A percentile compares a stretch with the other conserved stretches of the same genome.
Evolutionary conservation across 2,888 invertebrate genomes (phyloP).

Genomic region (Parnassius smintheus): DNA sequence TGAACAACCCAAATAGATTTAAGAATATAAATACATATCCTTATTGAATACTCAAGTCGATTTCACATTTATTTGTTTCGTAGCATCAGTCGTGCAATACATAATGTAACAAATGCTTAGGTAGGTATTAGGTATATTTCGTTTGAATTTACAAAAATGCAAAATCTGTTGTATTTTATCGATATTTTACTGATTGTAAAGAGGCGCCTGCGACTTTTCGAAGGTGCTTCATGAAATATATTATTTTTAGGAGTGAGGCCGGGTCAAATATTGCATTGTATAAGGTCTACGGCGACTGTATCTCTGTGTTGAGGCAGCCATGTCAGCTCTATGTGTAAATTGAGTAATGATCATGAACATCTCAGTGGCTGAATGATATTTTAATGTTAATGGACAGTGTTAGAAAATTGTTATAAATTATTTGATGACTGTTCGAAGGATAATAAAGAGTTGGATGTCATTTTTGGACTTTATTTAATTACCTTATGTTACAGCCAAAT

Average conservation of each 20-base stretch:
- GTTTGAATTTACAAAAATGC: conserved; percentile 76
- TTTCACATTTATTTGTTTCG: conserved; percentile 65
- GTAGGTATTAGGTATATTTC: conserved; percentile 76
- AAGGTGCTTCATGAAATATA: conserved; percentile 56
- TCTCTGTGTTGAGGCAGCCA: conserved; percentile 62
- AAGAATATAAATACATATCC: conserved; percentile 77
- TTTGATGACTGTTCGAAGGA: conserved; percentile 83
- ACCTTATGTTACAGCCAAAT: not conserved
- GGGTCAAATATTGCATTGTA: conserved; percentile 80
- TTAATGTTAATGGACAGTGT: conserved; percentile 80
- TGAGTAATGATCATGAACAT: conserved; percentile 65
- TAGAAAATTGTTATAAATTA: conserved; percentile 83
- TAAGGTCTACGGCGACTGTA: conserved; percentile 71
- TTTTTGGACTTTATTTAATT: conserved; percentile 52
- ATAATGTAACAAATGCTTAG: conserved; percentile 75
- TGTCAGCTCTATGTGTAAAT: conserved; percentile 65
- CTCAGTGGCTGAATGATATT: conserved; percentile 78
- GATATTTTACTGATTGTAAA: conserved; percentile 71
- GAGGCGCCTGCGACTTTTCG: conserved; percentile 52
- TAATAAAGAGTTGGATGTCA: conserved; percentile 83
- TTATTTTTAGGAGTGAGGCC: conserved; percentile 77
- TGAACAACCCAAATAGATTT: conserved; percentile 70
- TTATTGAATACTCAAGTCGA: conserved; percentile 76
- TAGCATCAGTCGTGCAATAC: conserved; percentile 79
- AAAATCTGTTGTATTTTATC: conserved; percentile 78